Evolutionary conservation across 2,888 invertebrate species (phyloP).

Genomic region (Noctua fimbriata): DNA sequence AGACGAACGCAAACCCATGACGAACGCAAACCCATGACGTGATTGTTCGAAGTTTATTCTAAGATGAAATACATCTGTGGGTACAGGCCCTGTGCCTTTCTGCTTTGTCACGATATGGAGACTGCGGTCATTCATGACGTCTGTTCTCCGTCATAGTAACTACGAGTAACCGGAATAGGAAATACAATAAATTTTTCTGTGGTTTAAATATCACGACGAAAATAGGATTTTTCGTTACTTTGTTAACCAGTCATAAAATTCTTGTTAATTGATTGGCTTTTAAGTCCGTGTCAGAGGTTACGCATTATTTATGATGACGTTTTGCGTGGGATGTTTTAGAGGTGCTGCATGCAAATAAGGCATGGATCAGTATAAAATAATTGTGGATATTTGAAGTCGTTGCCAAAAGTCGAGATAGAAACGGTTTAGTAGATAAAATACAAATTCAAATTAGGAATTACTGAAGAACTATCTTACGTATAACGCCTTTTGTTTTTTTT

Average conservation of each 20-base stretch:
- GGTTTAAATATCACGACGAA: slow-evolving; percentile 52
- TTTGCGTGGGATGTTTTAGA: not conserved
- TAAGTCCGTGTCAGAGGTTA: not conserved
- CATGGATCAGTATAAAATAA: not conserved
- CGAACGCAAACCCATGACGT: slow-evolving; percentile 64
- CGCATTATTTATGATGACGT: not conserved
- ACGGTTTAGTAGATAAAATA: not conserved
- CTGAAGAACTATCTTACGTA: not conserved
- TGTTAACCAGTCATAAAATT: slow-evolving; percentile 48
- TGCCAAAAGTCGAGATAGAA: not conserved
- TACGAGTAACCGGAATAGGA: slow-evolving; percentile 32
- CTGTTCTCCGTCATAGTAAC: slow-evolving; percentile 35
- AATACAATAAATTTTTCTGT: slow-evolving; percentile 41
- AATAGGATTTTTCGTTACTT: slow-evolving; percentile 33
- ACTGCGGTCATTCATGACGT: slow-evolving; percentile 51
- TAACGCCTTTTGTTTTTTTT: too few species aligned
- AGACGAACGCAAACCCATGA: slow-evolving; percentile 53
- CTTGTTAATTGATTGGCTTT: slow-evolving; percentile 24
- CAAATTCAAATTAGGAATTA: not conserved
- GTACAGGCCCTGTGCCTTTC: slow-evolving; percentile 40
- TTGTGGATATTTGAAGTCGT: not conserved
- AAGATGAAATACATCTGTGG: slow-evolving; percentile 11
- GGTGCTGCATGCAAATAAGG: not conserved
- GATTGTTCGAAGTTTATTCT: slow-evolving; percentile 22
- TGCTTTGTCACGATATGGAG: slow-evolving; percentile 31